These are phyloP conservation scores for Arctocebus calabarensis DNA, from an alignment of 2,797 vertebrate species.

Conservation along the genomic window DNA sequence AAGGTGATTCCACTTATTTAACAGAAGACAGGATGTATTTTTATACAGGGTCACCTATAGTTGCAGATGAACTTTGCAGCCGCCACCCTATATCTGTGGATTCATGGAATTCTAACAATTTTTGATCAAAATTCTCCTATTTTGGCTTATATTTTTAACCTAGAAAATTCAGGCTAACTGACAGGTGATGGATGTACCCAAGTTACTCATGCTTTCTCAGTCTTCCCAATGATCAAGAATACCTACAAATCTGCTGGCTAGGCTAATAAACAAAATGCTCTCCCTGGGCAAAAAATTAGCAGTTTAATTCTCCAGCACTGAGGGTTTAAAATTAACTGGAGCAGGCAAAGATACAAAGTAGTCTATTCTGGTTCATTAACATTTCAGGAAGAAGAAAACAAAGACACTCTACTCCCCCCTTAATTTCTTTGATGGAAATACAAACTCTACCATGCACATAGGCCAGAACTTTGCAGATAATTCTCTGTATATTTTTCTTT, in stretches of 20 bases:
- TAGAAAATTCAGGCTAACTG: neutral
- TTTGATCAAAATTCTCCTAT: neutral
- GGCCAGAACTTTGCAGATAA: neutral
- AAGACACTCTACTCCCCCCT: neutral
- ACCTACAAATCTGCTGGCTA: neutral
- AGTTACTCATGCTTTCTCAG: neutral
- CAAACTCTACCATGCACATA: neutral
- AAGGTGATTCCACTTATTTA: neutral
- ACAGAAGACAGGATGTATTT: neutral
- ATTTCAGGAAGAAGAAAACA: constrained; percentile 25
- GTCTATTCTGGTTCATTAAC: neutral
- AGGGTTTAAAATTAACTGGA: constrained; percentile 34
- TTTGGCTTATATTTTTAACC: constrained; percentile 23
- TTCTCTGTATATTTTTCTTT: constrained; percentile 27
- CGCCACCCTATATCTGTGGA: neutral
- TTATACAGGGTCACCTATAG: neutral
- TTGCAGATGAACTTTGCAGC: no score
- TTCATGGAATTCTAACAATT: constrained; percentile 27
- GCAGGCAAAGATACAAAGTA: neutral
- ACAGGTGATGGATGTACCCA: neutral
- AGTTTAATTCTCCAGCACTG: constrained; percentile 2
- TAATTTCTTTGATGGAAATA: neutral
- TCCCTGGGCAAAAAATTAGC: neutral
- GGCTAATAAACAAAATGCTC: neutral
- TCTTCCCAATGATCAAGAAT: neutral